Conservation (phyloP, 2,113 vertebrate species). For the Eulemur rufifrons region DNA sequence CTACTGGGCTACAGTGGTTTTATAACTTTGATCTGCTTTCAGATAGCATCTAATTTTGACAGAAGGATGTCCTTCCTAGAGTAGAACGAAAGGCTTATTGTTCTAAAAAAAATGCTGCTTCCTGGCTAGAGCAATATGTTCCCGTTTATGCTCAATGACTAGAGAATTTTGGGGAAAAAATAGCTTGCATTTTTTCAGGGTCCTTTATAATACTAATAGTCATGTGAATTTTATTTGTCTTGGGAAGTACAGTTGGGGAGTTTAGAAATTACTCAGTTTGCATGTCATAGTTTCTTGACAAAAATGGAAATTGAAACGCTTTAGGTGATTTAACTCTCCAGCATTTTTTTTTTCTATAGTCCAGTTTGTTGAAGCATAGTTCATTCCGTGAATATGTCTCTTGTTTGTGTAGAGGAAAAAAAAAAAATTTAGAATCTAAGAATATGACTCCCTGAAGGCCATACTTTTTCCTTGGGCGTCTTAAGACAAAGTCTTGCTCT, state of each 20-base stretch:
- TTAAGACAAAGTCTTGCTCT: neutral
- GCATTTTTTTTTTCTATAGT: neutral
- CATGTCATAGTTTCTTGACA: neutral
- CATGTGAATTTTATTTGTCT: neutral
- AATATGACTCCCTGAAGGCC: neutral
- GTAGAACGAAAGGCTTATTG: slow-evolving; percentile 63
- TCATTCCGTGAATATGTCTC: neutral
- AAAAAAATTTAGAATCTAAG: neutral
- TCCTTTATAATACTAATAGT: neutral
- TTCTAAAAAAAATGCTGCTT: slow-evolving; percentile 57
- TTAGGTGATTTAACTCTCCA: neutral
- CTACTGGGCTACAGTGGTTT: neutral
- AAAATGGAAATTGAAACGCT: neutral
- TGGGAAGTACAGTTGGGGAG: neutral
- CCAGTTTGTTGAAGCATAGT: neutral
- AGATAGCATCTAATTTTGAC: slow-evolving; percentile 56
- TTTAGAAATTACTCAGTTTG: neutral
- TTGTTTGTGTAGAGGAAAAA: neutral
- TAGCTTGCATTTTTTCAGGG: neutral
- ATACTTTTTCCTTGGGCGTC: neutral
- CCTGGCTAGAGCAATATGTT: slow-evolving; percentile 46
- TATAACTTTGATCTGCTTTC: slow-evolving; percentile 7
- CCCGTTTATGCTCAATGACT: slow-evolving; percentile 60
- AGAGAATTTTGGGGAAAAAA: neutral
- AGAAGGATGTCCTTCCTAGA: slow-evolving; percentile 64